Evolutionary conservation across 1,140 invertebrate genomes (phyloP), one percentile per base, ranked within the genome.

Genomic region (Orius laevigatus): DNA sequence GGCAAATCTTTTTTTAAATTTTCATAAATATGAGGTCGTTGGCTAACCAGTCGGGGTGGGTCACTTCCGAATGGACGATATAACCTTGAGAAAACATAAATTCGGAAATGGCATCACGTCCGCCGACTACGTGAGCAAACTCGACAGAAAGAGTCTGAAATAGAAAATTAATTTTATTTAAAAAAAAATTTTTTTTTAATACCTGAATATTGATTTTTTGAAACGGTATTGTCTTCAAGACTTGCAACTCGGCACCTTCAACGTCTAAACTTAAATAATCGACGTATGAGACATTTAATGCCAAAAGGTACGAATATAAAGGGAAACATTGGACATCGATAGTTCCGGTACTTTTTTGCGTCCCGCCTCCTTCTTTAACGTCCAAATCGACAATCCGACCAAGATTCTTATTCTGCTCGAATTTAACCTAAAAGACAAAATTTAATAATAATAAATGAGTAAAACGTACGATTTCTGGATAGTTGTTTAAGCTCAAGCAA

Each of bases 181-280:
- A 42, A 42, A 3, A 19, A 11, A 42, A 42, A 11, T 4, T 14
- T 19, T 12, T 12, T 12, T 16, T 38, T 16, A 38, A 38, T 53
- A 64, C 66, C 58, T 58, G 55, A 48, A 72, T 70, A 48, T 69
- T 57, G 1, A 72, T 53, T 41, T 58, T 57, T 36, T 73, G 60
- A 53, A 69, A 74, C 12, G 70, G 70, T 46, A 73, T 68, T 1
- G 69, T 71, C 55, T 66, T 61, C 5, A 74, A 54, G 11, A 72
- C 67, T 50, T 74, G 63, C 8, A 72, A 56, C 54, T 72, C 72
- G 42, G 62, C 62, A 16, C 71, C 71, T 57, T 74, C 72, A 3
- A 74, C 58, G 52, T 70, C 70, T 9, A 70, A 59, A 55, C 67
- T 69, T 25, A 70, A 66, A 53, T 69, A 70, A 58, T 70, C 62